These are phyloP conservation scores for Phrynocephalus versicolor DNA, from an alignment of 2,113 vertebrate species.

Conservation along the genomic window DNA sequence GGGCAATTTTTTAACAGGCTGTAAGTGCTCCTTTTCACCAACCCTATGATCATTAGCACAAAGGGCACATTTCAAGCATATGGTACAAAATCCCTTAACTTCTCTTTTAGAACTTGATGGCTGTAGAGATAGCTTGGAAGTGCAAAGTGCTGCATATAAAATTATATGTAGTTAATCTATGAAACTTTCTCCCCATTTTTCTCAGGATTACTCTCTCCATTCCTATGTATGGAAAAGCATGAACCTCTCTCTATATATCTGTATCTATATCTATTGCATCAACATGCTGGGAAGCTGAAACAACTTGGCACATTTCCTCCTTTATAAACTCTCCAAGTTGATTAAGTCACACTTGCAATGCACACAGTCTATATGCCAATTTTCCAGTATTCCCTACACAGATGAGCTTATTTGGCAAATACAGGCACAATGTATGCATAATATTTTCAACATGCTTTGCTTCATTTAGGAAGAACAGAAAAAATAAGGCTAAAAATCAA, in stretches of 20 bases:
- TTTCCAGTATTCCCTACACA: not conserved
- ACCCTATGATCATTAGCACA: not conserved
- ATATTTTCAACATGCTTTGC: not conserved
- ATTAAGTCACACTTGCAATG: not conserved
- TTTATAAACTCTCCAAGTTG: not conserved
- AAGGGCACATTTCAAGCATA: not conserved
- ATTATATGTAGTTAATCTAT: not conserved
- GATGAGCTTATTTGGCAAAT: not conserved
- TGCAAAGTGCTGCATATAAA: not conserved
- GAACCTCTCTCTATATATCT: too few species aligned
- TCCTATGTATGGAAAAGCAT: not conserved
- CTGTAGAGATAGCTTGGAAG: not conserved
- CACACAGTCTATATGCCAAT: not conserved
- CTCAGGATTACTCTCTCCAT: not conserved
- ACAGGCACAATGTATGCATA: not conserved
- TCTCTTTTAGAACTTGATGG: too few species aligned
- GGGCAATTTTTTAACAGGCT: not conserved
- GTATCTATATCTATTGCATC: too few species aligned
- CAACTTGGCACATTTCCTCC: not conserved
- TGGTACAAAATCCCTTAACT: not conserved
- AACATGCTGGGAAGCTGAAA: not conserved
- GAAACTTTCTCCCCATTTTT: not conserved
- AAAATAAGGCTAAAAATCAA: not conserved
- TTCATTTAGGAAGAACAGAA: not conserved
- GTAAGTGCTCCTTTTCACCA: not conserved